phyloP scores from a whole-genome alignment of 2,888 invertebrate genomes.

The Idaea dimidiata region DNA sequence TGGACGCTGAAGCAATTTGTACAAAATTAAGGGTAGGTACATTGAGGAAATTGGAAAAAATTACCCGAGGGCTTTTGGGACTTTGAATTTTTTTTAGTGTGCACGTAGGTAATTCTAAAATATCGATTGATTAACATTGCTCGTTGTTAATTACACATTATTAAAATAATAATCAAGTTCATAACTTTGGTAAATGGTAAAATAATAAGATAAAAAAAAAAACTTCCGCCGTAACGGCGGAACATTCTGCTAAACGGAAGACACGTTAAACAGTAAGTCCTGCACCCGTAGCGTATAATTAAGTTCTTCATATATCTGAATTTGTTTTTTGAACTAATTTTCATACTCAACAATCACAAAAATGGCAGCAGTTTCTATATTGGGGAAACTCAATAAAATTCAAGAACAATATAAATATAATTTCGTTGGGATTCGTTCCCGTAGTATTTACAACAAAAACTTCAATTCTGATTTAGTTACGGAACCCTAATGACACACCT shows the following conservation, averaged over 20 bases:
- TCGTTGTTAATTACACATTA: no score
- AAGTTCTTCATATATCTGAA: no score
- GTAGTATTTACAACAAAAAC: background rate
- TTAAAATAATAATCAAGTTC: background rate
- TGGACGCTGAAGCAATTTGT: slow-evolving; percentile 32
- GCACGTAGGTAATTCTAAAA: slow-evolving; percentile 10
- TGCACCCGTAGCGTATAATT: no score
- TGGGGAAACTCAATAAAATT: background rate
- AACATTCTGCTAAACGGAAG: no score
- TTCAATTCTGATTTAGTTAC: background rate
- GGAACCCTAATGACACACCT: background rate
- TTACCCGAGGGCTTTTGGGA: slow-evolving; percentile 27
- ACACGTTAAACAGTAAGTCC: no score
- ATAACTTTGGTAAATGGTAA: background rate
- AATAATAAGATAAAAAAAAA: background rate
- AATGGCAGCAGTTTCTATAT: no score
- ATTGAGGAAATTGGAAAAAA: slow-evolving; percentile 37
- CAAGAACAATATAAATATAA: background rate
- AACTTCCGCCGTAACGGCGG: no score
- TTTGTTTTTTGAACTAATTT: no score
- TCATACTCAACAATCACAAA: no score
- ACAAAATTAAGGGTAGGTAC: slow-evolving; percentile 30
- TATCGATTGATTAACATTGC: background rate
- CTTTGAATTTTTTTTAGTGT: slow-evolving; percentile 23
- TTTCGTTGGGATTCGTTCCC: background rate